Evolutionary conservation across 2,113 vertebrate genomes (phyloP).

Genomic region (Tenrec ecaudatus): DNA sequence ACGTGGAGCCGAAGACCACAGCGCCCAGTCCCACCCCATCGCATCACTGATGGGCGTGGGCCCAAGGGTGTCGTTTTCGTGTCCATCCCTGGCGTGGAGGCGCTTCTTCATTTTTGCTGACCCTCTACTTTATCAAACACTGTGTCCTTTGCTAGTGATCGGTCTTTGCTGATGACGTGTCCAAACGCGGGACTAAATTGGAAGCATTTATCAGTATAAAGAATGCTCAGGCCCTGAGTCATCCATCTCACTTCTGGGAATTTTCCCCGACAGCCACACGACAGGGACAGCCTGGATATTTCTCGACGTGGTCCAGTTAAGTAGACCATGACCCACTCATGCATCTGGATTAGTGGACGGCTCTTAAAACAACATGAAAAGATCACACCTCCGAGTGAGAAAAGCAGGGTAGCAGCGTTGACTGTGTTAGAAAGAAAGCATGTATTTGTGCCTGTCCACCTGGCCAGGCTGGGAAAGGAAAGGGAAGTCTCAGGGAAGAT

Average conservation of each 20-base stretch:
- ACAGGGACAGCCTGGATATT: neutral
- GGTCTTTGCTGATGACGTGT: neutral
- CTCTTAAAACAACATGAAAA: conserved; percentile 25
- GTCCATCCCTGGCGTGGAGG: neutral
- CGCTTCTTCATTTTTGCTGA: neutral
- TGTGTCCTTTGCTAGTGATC: neutral
- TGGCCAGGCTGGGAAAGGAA: neutral
- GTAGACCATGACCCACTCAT: neutral
- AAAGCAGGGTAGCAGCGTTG: neutral
- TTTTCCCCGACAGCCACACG: neutral
- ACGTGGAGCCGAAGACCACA: neutral
- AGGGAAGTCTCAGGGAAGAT: neutral
- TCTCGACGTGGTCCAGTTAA: neutral
- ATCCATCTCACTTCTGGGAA: conserved; percentile 24
- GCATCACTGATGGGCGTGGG: neutral
- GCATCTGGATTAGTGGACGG: neutral
- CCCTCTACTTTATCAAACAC: neutral
- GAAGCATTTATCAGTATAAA: conserved; percentile 17
- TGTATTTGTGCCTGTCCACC: neutral
- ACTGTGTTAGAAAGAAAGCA: neutral
- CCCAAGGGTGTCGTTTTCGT: neutral
- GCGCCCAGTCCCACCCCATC: neutral
- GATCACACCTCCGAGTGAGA: neutral
- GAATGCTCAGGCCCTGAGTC: neutral
- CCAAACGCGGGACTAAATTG: neutral